A percentile compares a stretch with the other conserved stretches of the same genome.
phyloP scores from a whole-genome alignment of 2,797 vertebrate genomes.

The Sciaenops ocellatus region DNA sequence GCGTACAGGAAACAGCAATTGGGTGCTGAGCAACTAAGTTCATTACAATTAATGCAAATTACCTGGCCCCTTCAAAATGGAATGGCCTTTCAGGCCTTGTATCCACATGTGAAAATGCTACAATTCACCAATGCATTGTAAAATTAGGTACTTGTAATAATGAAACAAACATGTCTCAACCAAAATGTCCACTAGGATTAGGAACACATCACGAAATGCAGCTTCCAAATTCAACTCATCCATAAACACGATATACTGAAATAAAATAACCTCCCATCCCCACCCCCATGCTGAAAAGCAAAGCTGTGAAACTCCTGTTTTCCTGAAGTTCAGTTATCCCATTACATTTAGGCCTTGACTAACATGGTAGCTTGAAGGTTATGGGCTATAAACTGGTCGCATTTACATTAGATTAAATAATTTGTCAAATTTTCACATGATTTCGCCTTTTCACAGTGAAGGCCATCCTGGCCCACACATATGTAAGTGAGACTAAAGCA shows the following conservation, averaged over 20 bases:
- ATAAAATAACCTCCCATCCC: not conserved
- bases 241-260: no score
- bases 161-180: not conserved
- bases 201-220: no score
- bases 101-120: not conserved
- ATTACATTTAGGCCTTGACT: not conserved
- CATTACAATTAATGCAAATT: not conserved
- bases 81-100: not conserved
- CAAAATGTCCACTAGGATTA: not conserved
- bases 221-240: no score
- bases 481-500: constrained; percentile 12
- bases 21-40: not conserved
- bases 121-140: not conserved
- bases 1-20: not conserved
- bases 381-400: not conserved
- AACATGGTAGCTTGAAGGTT: constrained; percentile 2
- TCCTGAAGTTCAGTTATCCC: not conserved
- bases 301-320: not conserved
- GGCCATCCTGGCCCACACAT: constrained; percentile 38
- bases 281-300: not conserved
- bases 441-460: constrained; percentile 26
- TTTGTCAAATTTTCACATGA: constrained; percentile 36
- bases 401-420: constrained; percentile 42
- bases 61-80: no score
- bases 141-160: not conserved